These are phyloP conservation scores for Selene dorsalis DNA, from an alignment of 2,797 vertebrate genomes.

Conservation along the genomic window DNA sequence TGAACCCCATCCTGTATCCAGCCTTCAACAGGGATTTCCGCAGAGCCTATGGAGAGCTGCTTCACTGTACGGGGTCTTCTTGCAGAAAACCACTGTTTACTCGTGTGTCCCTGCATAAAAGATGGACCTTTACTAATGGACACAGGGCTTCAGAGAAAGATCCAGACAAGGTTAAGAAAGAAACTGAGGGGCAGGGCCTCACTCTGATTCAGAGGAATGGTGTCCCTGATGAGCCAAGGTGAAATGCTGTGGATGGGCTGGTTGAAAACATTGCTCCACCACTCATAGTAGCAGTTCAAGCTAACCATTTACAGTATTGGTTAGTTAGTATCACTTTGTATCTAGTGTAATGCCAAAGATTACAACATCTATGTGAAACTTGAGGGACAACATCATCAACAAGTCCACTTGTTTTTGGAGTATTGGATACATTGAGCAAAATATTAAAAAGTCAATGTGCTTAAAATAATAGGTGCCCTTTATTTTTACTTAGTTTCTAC, in stretches of 20 bases:
- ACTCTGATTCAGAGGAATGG: constrained; percentile 29
- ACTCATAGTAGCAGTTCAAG: constrained; percentile 8
- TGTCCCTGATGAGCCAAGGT: constrained; percentile 48
- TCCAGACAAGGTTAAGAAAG: constrained; percentile 17
- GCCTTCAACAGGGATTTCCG: constrained; percentile 92
- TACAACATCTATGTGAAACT: not conserved
- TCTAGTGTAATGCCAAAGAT: constrained; percentile 24
- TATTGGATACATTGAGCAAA: not conserved
- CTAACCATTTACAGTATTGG: constrained; percentile 19
- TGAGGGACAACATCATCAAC: not conserved
- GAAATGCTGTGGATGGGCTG: constrained; percentile 28
- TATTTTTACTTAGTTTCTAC: not conserved
- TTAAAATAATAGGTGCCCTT: not conserved
- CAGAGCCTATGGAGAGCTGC: constrained; percentile 84
- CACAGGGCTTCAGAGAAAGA: constrained; percentile 40
- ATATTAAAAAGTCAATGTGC: not conserved
- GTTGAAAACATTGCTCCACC: constrained; percentile 8
- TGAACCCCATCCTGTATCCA: constrained; percentile 94
- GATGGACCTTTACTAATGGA: constrained; percentile 38
- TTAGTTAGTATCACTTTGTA: not conserved
- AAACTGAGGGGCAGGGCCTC: constrained; percentile 43
- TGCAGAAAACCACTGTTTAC: constrained; percentile 37
- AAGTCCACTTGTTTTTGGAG: not conserved
- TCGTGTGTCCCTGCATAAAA: constrained; percentile 38
- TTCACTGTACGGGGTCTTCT: constrained; percentile 64